phyloP scores from a whole-genome alignment of 2,113 vertebrate genomes.

The Pimephales promelas region DNA sequence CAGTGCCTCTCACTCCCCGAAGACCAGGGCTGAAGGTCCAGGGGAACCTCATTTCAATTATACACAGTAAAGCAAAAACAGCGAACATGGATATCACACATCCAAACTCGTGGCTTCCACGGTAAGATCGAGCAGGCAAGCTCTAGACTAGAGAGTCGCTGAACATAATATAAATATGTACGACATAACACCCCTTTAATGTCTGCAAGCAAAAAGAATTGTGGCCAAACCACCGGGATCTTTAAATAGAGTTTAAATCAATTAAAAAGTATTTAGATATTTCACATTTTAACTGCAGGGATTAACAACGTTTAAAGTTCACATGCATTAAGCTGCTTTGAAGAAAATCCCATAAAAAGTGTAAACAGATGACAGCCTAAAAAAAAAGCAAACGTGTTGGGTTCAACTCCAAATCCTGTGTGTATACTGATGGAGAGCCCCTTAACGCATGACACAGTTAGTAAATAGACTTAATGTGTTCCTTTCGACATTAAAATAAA shows the following conservation, averaged over 20 bases:
- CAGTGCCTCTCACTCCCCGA: constrained; percentile 29
- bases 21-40: too few species aligned
- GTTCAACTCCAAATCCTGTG: constrained; percentile 43
- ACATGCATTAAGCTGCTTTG: constrained; percentile 28
- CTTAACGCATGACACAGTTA: constrained; percentile 53
- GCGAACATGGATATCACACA: constrained; percentile 34
- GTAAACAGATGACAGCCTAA: constrained; percentile 39
- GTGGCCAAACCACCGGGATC: neutral
- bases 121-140: constrained; percentile 1
- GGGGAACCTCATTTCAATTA: constrained; percentile 41
- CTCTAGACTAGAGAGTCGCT: constrained; percentile 2
- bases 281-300: constrained; percentile 10
- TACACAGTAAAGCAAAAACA: constrained; percentile 26
- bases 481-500: constrained; percentile 54
- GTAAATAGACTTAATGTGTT: constrained; percentile 52
- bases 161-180: neutral
- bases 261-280: constrained; percentile 23
- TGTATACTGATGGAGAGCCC: constrained; percentile 42
- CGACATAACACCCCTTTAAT: neutral
- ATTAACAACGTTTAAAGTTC: constrained; percentile 26
- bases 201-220: neutral
- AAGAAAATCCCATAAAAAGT: constrained; percentile 28
- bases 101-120: constrained; percentile 16
- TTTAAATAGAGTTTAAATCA: constrained; percentile 13
- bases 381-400: constrained; percentile 46